These are phyloP conservation scores for Chromobotia macracanthus DNA, from an alignment of 2,797 vertebrate genomes.

Conservation along the genomic window DNA sequence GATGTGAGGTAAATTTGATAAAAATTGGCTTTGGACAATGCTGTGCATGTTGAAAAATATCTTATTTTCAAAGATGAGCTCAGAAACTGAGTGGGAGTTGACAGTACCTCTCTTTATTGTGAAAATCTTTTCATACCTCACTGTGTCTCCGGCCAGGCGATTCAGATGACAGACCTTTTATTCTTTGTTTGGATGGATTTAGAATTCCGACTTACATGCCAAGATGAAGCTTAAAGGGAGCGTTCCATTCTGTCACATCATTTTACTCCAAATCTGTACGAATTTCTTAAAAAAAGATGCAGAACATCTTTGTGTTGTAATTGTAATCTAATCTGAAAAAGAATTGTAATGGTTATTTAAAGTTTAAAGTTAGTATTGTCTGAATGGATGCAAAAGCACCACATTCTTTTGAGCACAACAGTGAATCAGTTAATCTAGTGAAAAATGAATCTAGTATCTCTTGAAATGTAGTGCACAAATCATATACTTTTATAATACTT, in stretches of 20 bases:
- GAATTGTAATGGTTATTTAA: too few relatives aligned
- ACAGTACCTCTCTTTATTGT: neutral
- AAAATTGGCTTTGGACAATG: too few relatives aligned
- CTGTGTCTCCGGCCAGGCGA: neutral
- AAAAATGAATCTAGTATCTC: too few relatives aligned
- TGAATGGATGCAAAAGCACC: too few relatives aligned
- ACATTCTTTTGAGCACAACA: too few relatives aligned
- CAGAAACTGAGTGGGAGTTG: slow-evolving; percentile 2
- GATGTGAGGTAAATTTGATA: neutral
- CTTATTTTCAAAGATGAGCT: neutral
- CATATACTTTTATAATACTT: too few relatives aligned
- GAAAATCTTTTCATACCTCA: neutral
- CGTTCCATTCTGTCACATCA: too few relatives aligned
- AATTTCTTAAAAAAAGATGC: neutral
- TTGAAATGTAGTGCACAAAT: too few relatives aligned
- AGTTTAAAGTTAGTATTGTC: too few relatives aligned
- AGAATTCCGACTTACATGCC: neutral
- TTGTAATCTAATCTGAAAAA: too few relatives aligned
- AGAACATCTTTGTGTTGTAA: neutral
- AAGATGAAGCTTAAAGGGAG: neutral
- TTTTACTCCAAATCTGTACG: neutral
- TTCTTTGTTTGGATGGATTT: neutral
- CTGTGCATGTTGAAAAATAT: neutral
- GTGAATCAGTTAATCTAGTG: too few relatives aligned
- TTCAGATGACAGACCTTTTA: neutral